phyloP scores from a whole-genome alignment of 2,888 invertebrate genomes.

The Physocephala rufipes region DNA sequence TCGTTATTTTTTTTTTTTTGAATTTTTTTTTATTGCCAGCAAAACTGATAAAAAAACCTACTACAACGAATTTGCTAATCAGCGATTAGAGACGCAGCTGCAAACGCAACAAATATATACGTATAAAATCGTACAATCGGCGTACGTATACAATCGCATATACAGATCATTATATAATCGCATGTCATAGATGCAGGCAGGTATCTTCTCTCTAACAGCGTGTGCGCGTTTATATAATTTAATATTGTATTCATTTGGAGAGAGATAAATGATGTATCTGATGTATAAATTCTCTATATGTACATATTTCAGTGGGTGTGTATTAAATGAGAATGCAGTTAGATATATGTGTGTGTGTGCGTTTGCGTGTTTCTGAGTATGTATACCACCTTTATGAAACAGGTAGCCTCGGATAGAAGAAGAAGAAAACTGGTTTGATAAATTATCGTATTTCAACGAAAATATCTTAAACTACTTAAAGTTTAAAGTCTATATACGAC shows the following conservation, averaged over 20 bases:
- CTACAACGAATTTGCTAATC: constrained; percentile 23
- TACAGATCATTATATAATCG: constrained; percentile 13
- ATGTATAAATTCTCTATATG: not conserved
- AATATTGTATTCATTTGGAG: not conserved
- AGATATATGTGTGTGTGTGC: constrained; percentile 8
- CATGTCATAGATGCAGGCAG: constrained; percentile 21
- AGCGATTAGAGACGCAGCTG: constrained; percentile 17
- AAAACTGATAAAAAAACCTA: not conserved
- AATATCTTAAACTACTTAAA: not conserved
- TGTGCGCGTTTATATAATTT: not conserved
- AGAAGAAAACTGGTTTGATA: constrained; percentile 27
- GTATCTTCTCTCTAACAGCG: not conserved
- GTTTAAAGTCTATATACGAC: no score
- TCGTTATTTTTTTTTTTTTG: no score
- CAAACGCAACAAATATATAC: constrained; percentile 7
- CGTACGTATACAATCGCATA: constrained; percentile 1
- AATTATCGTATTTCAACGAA: constrained; percentile 6
- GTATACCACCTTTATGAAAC: not conserved
- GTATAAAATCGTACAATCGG: constrained; percentile 1
- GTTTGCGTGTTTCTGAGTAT: constrained; percentile 6
- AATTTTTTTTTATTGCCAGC: not conserved
- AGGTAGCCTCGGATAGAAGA: not conserved
- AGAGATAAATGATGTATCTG: not conserved
- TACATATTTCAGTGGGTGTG: no score
- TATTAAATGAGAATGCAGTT: no score